Percentiles rank a stretch among this genome's conserved stretches.
phyloP scores from a whole-genome alignment of 2,797 vertebrate genomes.

The Amphiprion clarkii region DNA sequence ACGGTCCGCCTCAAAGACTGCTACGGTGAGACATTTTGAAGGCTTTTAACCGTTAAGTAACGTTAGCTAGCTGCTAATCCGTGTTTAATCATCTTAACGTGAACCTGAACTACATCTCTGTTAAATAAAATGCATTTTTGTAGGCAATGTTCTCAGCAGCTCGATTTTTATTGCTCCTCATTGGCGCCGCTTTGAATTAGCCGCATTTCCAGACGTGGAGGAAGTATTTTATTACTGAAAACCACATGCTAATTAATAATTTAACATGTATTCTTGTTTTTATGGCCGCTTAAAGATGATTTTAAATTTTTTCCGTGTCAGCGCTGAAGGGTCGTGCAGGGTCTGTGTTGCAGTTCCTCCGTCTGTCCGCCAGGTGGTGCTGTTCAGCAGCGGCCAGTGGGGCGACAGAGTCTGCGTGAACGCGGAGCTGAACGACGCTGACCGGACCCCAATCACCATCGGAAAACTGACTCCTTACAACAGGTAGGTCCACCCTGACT shows the following conservation, averaged over 20 bases:
- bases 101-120: too few species aligned
- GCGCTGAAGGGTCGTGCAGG: slow-evolving; percentile 61
- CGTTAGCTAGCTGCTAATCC: not conserved
- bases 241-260: not conserved
- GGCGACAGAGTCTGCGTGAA: slow-evolving; percentile 76
- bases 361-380: slow-evolving; percentile 80
- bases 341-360: slow-evolving; percentile 74
- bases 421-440: slow-evolving; percentile 78
- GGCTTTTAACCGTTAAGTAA: not conserved
- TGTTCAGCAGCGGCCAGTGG: slow-evolving; percentile 85
- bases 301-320: slow-evolving; percentile 10
- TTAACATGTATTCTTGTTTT: accelerated
- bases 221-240: accelerated
- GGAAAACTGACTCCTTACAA: slow-evolving; percentile 85
- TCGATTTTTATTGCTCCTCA: not conserved
- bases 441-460: slow-evolving; percentile 74
- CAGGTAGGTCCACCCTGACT: slow-evolving; percentile 66
- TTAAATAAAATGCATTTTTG: not conserved
- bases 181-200: slow-evolving; percentile 20
- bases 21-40: slow-evolving; percentile 69
- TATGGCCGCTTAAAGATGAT: accelerated
- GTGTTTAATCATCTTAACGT: too few species aligned
- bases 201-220: not conserved
- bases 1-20: slow-evolving; percentile 78
- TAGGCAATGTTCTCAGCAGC: too few species aligned